These are phyloP conservation scores for Toxotes chatareus DNA, from an alignment of 2,113 vertebrate species.

Conservation along the genomic window DNA sequence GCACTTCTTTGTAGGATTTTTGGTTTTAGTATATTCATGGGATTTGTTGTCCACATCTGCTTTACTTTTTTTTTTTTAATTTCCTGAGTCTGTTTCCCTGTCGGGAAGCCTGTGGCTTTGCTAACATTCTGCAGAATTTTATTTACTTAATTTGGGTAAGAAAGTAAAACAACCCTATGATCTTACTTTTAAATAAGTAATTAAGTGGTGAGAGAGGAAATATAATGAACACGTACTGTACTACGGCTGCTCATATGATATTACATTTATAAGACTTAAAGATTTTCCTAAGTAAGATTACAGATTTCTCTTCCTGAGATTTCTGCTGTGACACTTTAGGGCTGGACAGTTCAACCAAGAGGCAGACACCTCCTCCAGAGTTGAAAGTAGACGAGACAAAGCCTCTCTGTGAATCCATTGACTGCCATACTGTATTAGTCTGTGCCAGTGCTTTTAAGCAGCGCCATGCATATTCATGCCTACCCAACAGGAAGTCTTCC, in stretches of 20 bases:
- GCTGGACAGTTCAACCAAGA: conserved; percentile 38
- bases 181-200: conserved; percentile 56
- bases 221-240: conserved; percentile 34
- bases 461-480: conserved; percentile 67
- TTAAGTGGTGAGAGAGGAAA: conserved; percentile 26
- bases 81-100: too few relatives aligned
- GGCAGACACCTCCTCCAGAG: conserved; percentile 54
- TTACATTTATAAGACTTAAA: conserved; percentile 29
- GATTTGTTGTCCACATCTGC: neutral
- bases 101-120: too few relatives aligned
- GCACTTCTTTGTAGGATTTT: neutral
- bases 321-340: conserved; percentile 36
- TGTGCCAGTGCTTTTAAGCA: conserved; percentile 57
- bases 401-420: conserved; percentile 63
- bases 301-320: conserved; percentile 37
- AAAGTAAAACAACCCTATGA: conserved; percentile 23
- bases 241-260: conserved; percentile 1
- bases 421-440: conserved; percentile 65
- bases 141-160: conserved; percentile 3
- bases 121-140: too few relatives aligned
- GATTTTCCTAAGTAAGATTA: neutral
- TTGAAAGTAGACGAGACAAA: conserved; percentile 68
- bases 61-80: too few relatives aligned
- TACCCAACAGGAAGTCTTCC: conserved; percentile 61
- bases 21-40: neutral